A percentile compares a stretch with the other conserved stretches of the same genome.
phyloP scores from a whole-genome alignment of 92 coral and sea anemone species.

The Palythoa heliodiscus region DNA sequence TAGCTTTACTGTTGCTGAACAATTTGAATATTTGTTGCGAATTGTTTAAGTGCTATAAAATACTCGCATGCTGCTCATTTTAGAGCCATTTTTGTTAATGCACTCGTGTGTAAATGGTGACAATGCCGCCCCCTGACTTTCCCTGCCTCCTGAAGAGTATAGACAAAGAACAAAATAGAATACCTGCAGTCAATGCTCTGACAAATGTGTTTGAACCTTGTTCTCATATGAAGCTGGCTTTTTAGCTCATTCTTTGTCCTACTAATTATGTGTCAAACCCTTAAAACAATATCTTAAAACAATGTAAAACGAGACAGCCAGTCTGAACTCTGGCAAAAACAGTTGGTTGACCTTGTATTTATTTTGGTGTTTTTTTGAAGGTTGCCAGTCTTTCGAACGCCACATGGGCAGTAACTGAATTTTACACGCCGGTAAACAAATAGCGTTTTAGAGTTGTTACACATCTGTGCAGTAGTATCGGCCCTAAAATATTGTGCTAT shows the following conservation, averaged over 20 bases:
- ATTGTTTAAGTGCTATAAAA: not conserved
- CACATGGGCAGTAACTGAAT: not conserved
- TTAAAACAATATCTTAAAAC: not conserved
- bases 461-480: too few relatives aligned
- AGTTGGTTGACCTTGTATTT: not conserved
- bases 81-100: not conserved
- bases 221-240: not conserved
- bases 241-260: not conserved
- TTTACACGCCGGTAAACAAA: too few relatives aligned
- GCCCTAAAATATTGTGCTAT: too few relatives aligned
- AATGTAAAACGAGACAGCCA: not conserved
- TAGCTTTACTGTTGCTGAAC: not conserved
- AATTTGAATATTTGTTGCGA: not conserved
- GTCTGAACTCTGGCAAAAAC: not conserved
- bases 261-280: not conserved
- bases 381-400: constrained; percentile 1
- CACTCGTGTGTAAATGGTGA: not conserved
- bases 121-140: not conserved
- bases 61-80: not conserved
- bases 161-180: too few relatives aligned
- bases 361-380: too few relatives aligned
- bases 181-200: too few relatives aligned
- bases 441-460: too few relatives aligned
- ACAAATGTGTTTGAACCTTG: not conserved
- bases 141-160: too few relatives aligned